phyloP scores from a whole-genome alignment of 1,140 invertebrate species.

The Akabosia matsudoensis region DNA sequence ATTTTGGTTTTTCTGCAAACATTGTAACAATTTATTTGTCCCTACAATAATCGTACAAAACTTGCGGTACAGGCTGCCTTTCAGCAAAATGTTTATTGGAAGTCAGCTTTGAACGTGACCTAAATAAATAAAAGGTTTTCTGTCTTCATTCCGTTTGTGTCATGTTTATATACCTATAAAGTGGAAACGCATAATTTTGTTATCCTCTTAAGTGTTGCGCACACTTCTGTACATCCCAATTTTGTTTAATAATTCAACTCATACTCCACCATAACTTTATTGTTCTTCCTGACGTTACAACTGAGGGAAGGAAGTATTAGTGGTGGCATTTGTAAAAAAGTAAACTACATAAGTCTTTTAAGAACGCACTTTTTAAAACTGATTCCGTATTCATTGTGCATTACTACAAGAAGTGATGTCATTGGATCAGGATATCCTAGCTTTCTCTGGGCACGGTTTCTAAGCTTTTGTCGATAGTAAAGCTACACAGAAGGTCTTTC shows the following conservation, averaged over 20 bases:
- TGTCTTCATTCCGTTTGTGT: background rate
- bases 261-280: no score
- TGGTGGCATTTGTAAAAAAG: no score
- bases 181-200: background rate
- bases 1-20: no score
- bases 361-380: background rate
- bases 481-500: no score
- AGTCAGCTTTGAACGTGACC: background rate
- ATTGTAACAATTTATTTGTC: background rate
- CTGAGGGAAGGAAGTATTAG: no score
- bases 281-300: no score
- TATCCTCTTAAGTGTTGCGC: background rate
- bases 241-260: background rate
- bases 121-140: conserved; percentile 1
- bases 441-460: no score
- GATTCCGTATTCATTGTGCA: background rate
- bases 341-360: no score
- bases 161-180: no score
- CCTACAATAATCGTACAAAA: background rate
- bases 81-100: background rate
- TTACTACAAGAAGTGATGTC: background rate
- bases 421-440: background rate
- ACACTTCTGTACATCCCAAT: background rate
- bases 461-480: no score
- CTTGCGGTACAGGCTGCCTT: background rate